Percentiles rank a stretch among this genome's conserved stretches.
phyloP scores from a whole-genome alignment of 2,888 invertebrate species.

The Melitaea athalia region DNA sequence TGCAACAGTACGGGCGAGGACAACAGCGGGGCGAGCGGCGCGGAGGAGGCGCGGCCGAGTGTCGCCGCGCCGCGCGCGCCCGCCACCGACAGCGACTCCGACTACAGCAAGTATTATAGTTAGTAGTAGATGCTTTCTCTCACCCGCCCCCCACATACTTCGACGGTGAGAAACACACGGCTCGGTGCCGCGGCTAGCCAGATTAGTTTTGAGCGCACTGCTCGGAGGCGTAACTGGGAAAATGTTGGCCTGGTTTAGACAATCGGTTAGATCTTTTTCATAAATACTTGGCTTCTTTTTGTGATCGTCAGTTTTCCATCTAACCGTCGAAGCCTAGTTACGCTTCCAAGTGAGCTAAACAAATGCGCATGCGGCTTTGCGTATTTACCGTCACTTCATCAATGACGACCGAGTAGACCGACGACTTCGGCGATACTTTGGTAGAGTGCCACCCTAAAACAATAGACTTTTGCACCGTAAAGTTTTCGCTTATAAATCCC shows the following conservation, averaged over 20 bases:
- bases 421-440: not conserved
- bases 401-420: slow-evolving; percentile 5
- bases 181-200: slow-evolving; percentile 33
- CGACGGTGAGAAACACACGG: slow-evolving; percentile 46
- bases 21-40: slow-evolving; percentile 51
- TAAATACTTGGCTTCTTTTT: not conserved
- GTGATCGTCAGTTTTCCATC: no score
- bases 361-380: slow-evolving; percentile 40
- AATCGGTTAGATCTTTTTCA: not conserved
- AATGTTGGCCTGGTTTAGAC: not conserved
- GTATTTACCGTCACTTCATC: slow-evolving; percentile 21
- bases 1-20: slow-evolving; percentile 59
- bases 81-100: slow-evolving; percentile 70
- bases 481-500: not conserved
- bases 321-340: not conserved
- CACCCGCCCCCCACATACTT: slow-evolving; percentile 53
- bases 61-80: slow-evolving; percentile 40
- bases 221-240: slow-evolving; percentile 19
- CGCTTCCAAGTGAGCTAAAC: slow-evolving; percentile 30
- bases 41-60: slow-evolving; percentile 42
- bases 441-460: not conserved
- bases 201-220: slow-evolving; percentile 40
- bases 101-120: slow-evolving; percentile 83
- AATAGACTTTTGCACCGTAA: slow-evolving; percentile 1
- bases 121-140: slow-evolving; percentile 77